phyloP scores from a whole-genome alignment of 1,140 invertebrate genomes.

The Colletes gigas region DNA sequence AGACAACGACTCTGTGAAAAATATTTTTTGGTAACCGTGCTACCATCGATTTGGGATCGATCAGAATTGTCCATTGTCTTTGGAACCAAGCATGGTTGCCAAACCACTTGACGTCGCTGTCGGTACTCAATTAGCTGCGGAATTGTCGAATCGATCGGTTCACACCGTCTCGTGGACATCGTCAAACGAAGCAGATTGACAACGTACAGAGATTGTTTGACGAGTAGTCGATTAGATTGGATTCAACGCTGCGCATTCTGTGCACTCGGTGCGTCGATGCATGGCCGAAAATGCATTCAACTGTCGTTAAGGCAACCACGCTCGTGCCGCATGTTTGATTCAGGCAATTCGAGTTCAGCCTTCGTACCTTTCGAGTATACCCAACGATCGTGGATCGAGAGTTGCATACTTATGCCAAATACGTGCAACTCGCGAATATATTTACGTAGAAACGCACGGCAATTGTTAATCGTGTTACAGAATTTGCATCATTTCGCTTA shows the following conservation, averaged over 20 bases:
- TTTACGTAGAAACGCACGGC: neutral
- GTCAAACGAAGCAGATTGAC: conserved; percentile 57
- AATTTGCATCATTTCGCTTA: neutral
- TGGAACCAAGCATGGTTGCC: conserved; percentile 4
- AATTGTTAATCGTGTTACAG: conserved; percentile 21
- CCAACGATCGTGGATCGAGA: neutral
- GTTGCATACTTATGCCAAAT: conserved; percentile 8
- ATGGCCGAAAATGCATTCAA: conserved; percentile 39
- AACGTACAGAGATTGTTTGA: conserved; percentile 57
- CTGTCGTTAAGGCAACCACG: conserved; percentile 30
- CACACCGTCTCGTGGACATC: conserved; percentile 34
- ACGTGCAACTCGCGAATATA: neutral
- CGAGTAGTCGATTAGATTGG: conserved; percentile 57
- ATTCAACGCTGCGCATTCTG: conserved; percentile 25
- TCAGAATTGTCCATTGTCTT: conserved; percentile 26
- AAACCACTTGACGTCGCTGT: conserved; percentile 2
- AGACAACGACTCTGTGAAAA: no score
- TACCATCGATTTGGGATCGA: neutral
- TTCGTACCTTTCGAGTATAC: conserved; percentile 17
- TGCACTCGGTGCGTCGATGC: conserved; percentile 8
- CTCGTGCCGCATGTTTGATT: conserved; percentile 16
- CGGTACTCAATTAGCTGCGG: conserved; percentile 18
- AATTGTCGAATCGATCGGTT: conserved; percentile 55
- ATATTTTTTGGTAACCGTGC: no score
- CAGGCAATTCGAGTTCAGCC: conserved; percentile 16